phyloP scores from a whole-genome alignment of 1,140 invertebrate genomes.

The Bombus sylvicola region DNA sequence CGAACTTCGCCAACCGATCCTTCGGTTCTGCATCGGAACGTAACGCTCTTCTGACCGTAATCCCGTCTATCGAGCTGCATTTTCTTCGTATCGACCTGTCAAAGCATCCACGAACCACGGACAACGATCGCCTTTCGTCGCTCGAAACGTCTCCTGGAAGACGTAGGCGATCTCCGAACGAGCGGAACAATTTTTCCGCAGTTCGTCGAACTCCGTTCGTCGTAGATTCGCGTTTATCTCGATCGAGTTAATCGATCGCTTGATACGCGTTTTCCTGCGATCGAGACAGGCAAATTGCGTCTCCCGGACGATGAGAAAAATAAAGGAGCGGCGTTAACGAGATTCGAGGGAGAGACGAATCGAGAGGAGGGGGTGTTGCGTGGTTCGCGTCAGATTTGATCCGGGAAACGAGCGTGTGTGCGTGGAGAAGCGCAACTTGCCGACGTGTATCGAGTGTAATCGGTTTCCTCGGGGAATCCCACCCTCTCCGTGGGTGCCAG shows the following conservation, averaged over 20 bases:
- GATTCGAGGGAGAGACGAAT: conserved; percentile 41
- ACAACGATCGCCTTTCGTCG: neutral
- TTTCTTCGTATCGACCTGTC: neutral
- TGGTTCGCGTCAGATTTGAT: conserved; percentile 30
- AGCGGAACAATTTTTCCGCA: neutral
- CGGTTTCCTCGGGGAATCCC: conserved; percentile 69
- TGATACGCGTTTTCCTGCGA: neutral
- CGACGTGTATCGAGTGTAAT: conserved; percentile 64
- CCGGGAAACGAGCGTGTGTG: neutral
- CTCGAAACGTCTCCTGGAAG: too few species aligned
- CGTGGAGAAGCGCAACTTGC: conserved; percentile 37
- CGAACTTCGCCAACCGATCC: neutral
- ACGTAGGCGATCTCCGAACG: neutral
- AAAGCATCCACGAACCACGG: neutral
- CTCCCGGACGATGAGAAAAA: neutral
- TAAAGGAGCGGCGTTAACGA: conserved; percentile 33
- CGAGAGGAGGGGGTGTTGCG: neutral
- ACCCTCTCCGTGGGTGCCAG: conserved; percentile 56
- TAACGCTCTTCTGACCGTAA: neutral
- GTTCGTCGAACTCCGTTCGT: neutral
- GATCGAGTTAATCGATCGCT: neutral
- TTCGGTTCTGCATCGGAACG: neutral
- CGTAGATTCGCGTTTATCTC: neutral
- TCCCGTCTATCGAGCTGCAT: neutral
- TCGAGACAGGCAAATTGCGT: neutral